phyloP scores from a whole-genome alignment of 2,113 vertebrate genomes.

The Poecilia latipinna region DNA sequence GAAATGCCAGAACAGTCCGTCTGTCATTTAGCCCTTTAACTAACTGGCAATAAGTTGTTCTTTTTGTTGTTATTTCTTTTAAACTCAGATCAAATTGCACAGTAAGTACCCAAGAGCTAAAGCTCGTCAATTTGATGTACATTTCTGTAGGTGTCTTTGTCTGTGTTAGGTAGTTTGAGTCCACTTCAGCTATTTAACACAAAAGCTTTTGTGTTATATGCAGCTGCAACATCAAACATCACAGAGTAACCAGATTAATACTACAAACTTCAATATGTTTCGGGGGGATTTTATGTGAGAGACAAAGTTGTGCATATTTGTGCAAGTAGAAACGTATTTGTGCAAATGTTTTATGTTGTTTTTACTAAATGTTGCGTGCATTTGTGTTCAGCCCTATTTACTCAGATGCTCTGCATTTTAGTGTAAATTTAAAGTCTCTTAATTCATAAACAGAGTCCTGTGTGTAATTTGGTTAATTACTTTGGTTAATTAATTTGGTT shows the following conservation, averaged over 20 bases:
- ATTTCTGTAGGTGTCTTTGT: constrained; percentile 6
- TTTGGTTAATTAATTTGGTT: too few relatives aligned
- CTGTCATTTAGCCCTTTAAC: background rate
- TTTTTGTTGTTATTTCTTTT: constrained; percentile 39
- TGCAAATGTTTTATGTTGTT: too few relatives aligned
- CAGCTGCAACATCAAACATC: too few relatives aligned
- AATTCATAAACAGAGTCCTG: background rate
- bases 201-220: background rate
- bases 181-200: background rate
- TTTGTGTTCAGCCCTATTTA: background rate
- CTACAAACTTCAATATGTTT: too few relatives aligned
- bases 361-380: background rate
- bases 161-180: constrained; percentile 10
- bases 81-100: constrained; percentile 89
- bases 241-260: too few relatives aligned
- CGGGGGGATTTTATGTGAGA: too few relatives aligned
- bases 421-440: background rate
- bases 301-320: too few relatives aligned
- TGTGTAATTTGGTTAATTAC: too few relatives aligned
- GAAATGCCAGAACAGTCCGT: background rate
- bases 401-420: background rate
- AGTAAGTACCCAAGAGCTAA: constrained; percentile 82
- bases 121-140: constrained; percentile 14
- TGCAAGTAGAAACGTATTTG: too few relatives aligned
- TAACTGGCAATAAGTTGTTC: background rate